Conservation (phyloP, 2,888 invertebrate species). For the Scrobipalpa atriplicella region DNA sequence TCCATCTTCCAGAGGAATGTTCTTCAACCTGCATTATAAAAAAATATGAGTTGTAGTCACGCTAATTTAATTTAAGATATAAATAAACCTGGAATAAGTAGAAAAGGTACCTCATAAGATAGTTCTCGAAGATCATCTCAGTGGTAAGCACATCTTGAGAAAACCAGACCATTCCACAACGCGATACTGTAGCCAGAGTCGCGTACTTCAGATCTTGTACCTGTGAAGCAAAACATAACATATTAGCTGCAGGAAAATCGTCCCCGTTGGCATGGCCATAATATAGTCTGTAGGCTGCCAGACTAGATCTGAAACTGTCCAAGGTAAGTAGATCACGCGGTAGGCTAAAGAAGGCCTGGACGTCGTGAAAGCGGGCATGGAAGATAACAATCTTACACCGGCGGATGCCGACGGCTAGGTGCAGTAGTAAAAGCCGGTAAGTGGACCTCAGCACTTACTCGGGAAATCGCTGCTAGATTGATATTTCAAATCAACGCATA, state of each 20-base stretch:
- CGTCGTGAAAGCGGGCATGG: too few relatives aligned
- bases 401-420: too few relatives aligned
- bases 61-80: background rate
- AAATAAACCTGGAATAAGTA: background rate
- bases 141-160: slow-evolving; percentile 99
- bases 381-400: too few relatives aligned
- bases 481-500: too few relatives aligned
- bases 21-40: slow-evolving; percentile 83
- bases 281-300: too few relatives aligned
- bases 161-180: slow-evolving; percentile 99
- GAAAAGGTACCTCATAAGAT: slow-evolving; percentile 83
- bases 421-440: too few relatives aligned
- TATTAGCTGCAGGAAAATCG: background rate
- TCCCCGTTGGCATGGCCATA: too few relatives aligned
- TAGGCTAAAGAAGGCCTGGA: too few relatives aligned
- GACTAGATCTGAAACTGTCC: too few relatives aligned
- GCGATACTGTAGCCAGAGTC: slow-evolving; percentile 98
- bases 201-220: slow-evolving; percentile 98
- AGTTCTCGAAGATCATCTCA: slow-evolving; percentile 99
- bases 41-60: background rate
- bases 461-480: too few relatives aligned
- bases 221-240: slow-evolving; percentile 45
- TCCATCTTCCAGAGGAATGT: slow-evolving; percentile 94
- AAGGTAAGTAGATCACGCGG: too few relatives aligned
- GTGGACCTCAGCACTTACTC: too few relatives aligned